Evolutionary conservation across 1,140 invertebrate genomes (phyloP), one percentile per base, ranked within the genome.

Genomic region (Proctacanthus coquilletti): DNA sequence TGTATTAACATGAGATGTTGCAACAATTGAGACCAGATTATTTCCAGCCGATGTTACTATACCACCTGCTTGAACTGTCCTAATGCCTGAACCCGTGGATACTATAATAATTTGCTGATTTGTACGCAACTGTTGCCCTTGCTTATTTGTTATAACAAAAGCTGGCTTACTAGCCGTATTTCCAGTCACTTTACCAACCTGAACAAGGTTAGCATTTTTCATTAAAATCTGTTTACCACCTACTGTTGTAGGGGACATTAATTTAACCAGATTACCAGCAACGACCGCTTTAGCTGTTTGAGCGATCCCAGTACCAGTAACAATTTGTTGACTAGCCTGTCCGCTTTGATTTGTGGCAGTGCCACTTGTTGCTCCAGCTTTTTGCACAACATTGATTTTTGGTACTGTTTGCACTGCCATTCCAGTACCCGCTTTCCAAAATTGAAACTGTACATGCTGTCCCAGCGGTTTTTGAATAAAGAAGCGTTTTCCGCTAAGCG

Each of bases 91-190:
- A 5, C 70, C 74, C 2, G 77, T 76, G 9, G 77, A 77, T 0
- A 82, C 77, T n/a, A 83, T 75, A 27, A 77, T 70, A 18, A 79
- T 74, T 45, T 80, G 72, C 40, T 71, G 75, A 49, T 75, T 73
- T 21, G 68, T 61, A 14, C 51, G 46, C 9, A 69, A 66, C 9
- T 66, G 68, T 3, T 69, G 49, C 3, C 56, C 56, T 13, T 59
- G 56, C 18, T 60, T 60, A 18, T 59, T 60, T 11, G 56, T 60
- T 19, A 60, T 55, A 8, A 60, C 56, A 48, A 60, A 60, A 2
- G 56, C 53, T 6, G 56, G 53, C 14, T 60, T 60, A 0, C 56
- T 56, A 34, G 52, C 50, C 13, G 56, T 45, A 34, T 49, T 58
- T 0, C 50, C 41, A 57, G 65, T 21, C 62, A 73, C 41, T 63